A percentile compares a stretch with the other conserved stretches of the same genome.
These are phyloP conservation scores for Polylopha cassiicola DNA, from an alignment of 2,888 invertebrate species.

Conservation along the genomic window DNA sequence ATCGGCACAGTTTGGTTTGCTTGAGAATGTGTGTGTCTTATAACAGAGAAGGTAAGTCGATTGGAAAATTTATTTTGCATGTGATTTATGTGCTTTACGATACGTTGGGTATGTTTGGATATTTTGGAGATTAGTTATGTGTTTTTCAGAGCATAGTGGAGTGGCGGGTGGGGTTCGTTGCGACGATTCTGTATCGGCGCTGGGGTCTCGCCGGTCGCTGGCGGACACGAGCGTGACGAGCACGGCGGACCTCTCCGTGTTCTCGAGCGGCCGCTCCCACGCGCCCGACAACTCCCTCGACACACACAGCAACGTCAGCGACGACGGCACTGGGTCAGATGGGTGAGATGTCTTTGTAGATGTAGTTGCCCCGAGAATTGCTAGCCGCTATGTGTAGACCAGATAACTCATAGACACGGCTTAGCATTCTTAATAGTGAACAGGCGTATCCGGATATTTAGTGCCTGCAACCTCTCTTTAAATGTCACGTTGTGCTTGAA, in stretches of 20 bases:
- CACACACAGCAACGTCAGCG: constrained; percentile 86
- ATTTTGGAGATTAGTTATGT: too few species aligned
- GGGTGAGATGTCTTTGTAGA: constrained; percentile 73
- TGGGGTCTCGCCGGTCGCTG: constrained; percentile 86
- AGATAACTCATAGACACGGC: too few species aligned
- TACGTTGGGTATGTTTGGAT: constrained; percentile 4
- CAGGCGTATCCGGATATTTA: too few species aligned
- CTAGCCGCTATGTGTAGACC: too few species aligned
- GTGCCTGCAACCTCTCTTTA: too few species aligned
- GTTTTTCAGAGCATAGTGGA: constrained; percentile 59
- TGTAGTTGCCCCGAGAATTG: constrained; percentile 30
- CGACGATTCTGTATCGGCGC: constrained; percentile 82
- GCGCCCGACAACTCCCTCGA: constrained; percentile 85
- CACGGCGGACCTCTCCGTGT: constrained; percentile 88
- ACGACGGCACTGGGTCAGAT: constrained; percentile 83
- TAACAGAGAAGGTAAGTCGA: constrained; percentile 34
- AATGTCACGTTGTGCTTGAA: too few species aligned
- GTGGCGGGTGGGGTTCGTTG: constrained; percentile 57
- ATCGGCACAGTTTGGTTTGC: constrained; percentile 37
- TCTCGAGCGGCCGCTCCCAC: constrained; percentile 85
- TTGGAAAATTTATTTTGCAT: constrained; percentile 27
- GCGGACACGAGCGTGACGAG: constrained; percentile 91
- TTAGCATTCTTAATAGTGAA: too few species aligned
- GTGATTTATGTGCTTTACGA: constrained; percentile 26
- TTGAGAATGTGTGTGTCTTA: constrained; percentile 41